Evolutionary conservation across 1,140 invertebrate genomes (phyloP).

Genomic region (Wiebesia pumilae): DNA sequence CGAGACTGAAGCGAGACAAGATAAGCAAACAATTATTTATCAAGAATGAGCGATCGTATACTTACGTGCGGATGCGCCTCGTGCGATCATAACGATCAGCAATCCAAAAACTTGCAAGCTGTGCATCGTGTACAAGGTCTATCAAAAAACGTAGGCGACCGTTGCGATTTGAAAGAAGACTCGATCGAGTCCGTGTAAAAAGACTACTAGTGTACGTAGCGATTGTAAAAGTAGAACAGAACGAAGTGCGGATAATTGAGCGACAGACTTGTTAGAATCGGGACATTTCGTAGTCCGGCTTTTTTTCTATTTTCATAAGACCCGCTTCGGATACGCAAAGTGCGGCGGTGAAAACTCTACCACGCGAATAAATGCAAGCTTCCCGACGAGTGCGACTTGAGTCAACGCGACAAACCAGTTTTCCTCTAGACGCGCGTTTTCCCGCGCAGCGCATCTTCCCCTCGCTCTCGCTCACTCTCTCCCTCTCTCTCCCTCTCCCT

Average conservation of each 20-base stretch:
- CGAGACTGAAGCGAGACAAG: not conserved
- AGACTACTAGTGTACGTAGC: too few species aligned
- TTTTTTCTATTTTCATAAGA: not conserved
- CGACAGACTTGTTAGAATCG: not conserved
- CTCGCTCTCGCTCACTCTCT: not conserved
- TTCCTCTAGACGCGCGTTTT: constrained; percentile 19
- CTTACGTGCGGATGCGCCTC: constrained; percentile 13
- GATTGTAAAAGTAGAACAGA: too few species aligned
- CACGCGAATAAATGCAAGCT: not conserved
- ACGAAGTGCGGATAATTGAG: not conserved
- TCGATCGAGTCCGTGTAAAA: too few species aligned
- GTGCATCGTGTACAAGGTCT: not conserved
- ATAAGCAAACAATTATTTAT: constrained; percentile 27
- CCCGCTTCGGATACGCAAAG: not conserved
- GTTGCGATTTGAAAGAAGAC: not conserved
- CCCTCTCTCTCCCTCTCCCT: not conserved
- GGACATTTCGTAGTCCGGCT: not conserved
- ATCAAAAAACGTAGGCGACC: not conserved
- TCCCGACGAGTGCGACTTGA: not conserved
- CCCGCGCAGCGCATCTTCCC: not conserved
- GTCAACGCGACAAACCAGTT: constrained; percentile 32
- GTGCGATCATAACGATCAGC: not conserved
- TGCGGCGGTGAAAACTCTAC: not conserved
- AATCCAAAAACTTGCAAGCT: constrained; percentile 14
- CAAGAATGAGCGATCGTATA: not conserved